These are phyloP conservation scores for Caenorhabditis virilis DNA, from an alignment of 2,888 invertebrate genomes.

Conservation along the genomic window DNA sequence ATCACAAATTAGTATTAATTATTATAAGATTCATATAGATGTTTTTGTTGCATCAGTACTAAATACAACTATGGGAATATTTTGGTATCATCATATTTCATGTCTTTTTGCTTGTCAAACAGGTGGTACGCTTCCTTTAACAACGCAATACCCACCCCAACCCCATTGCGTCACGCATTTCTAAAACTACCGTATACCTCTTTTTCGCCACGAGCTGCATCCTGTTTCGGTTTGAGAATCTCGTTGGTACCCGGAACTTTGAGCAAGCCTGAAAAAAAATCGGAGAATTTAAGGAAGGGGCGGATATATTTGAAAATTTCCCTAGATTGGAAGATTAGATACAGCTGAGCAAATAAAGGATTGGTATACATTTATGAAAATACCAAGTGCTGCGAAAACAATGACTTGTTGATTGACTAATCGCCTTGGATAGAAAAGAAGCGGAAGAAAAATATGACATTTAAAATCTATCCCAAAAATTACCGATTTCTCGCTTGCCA, in stretches of 20 bases:
- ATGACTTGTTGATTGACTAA: no score
- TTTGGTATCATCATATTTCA: no score
- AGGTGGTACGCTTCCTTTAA: no score
- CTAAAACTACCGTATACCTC: conserved; percentile 42
- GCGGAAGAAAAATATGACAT: no score
- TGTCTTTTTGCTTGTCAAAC: no score
- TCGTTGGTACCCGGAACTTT: conserved; percentile 51
- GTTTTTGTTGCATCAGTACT: no score
- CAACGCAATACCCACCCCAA: no score
- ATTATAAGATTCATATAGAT: no score
- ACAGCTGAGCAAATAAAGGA: conserved; percentile 33
- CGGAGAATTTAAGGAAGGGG: neutral
- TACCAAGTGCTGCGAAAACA: conserved; percentile 27
- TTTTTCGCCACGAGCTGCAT: conserved; percentile 55
- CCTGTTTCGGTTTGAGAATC: conserved; percentile 61
- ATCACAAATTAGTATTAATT: no score
- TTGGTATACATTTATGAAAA: neutral
- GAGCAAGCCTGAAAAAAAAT: conserved; percentile 57
- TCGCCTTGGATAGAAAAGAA: no score
- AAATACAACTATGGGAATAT: no score
- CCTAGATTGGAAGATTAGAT: conserved; percentile 30
- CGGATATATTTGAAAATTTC: no score
- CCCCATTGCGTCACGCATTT: neutral
- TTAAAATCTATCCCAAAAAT: conserved; percentile 4
- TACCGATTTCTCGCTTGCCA: conserved; percentile 66